Conservation (phyloP, 2,888 invertebrate genomes). For the Sinodicranocentrus sp. region DNA sequence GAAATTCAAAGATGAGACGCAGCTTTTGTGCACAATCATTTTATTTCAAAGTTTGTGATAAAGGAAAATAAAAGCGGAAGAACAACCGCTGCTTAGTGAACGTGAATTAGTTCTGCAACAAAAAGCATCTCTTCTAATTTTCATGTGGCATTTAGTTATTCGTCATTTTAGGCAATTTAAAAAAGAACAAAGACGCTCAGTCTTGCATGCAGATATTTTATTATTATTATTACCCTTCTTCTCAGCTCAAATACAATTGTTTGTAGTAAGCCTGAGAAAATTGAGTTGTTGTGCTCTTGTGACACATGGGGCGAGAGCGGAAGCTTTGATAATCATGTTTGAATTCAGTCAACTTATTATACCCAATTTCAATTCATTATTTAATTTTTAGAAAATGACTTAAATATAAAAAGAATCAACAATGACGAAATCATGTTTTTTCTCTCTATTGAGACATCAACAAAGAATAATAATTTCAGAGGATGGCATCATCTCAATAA, state of each 20-base stretch:
- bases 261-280: conserved; percentile 32
- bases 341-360: conserved; percentile 28
- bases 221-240: neutral
- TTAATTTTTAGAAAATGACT: conserved; percentile 45
- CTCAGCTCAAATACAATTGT: neutral
- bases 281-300: conserved; percentile 38
- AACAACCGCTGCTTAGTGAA: conserved; percentile 50
- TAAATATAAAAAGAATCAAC: conserved; percentile 29
- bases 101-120: neutral
- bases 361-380: conserved; percentile 52
- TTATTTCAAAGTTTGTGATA: too few relatives aligned
- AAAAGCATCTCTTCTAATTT: neutral
- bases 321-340: conserved; percentile 51
- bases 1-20: too few relatives aligned
- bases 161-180: neutral
- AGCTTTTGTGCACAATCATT: too few relatives aligned
- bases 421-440: conserved; percentile 61
- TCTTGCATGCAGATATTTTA: conserved; percentile 44
- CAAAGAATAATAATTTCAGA: conserved; percentile 21
- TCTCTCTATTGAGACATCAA: conserved; percentile 59
- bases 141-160: neutral
- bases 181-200: conserved; percentile 3
- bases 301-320: conserved; percentile 68
- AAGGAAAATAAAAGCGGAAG: conserved; percentile 39
- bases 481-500: conserved; percentile 1